phyloP scores from a whole-genome alignment of 2,797 vertebrate genomes.

The Taenioides sp. region DNA sequence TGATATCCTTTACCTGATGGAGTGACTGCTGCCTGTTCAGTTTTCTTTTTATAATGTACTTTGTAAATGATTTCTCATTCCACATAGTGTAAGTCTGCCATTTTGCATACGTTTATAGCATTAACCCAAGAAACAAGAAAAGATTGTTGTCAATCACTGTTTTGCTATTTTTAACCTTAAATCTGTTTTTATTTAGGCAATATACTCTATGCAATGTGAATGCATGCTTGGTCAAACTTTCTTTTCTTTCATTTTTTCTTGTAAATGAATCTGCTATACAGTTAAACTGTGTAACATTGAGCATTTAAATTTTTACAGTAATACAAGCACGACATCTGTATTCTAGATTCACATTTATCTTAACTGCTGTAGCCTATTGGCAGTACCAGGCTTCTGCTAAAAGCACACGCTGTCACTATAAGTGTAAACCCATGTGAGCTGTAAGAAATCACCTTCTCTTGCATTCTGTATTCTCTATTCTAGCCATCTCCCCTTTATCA shows the following conservation, averaged over 20 bases:
- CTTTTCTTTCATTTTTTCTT: conserved; percentile 25
- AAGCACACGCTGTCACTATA: conserved; percentile 36
- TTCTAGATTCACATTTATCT: conserved; percentile 24
- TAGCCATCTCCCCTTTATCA: neutral
- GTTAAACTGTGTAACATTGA: conserved; percentile 41
- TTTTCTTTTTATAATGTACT: conserved; percentile 12
- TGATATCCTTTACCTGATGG: conserved; percentile 28
- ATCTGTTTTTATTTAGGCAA: conserved; percentile 72
- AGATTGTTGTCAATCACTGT: conserved; percentile 51
- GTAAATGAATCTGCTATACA: conserved; percentile 32
- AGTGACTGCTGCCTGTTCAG: conserved; percentile 18
- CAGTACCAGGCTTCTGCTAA: conserved; percentile 34
- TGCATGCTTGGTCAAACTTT: conserved; percentile 72
- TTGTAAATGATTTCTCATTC: conserved; percentile 19
- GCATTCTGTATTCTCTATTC: neutral
- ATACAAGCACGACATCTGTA: conserved; percentile 52
- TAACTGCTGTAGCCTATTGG: conserved; percentile 29
- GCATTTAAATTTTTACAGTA: conserved; percentile 57
- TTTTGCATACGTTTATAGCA: conserved; percentile 14
- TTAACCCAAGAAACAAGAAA: neutral
- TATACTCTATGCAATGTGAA: conserved; percentile 77
- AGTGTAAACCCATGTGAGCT: conserved; percentile 13
- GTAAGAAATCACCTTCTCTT: conserved; percentile 11
- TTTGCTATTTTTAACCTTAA: conserved; percentile 49
- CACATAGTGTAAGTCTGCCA: conserved; percentile 5